Evolutionary conservation across 2,113 vertebrate species (phyloP).

Genomic region (Eulacestoma nigropectus): DNA sequence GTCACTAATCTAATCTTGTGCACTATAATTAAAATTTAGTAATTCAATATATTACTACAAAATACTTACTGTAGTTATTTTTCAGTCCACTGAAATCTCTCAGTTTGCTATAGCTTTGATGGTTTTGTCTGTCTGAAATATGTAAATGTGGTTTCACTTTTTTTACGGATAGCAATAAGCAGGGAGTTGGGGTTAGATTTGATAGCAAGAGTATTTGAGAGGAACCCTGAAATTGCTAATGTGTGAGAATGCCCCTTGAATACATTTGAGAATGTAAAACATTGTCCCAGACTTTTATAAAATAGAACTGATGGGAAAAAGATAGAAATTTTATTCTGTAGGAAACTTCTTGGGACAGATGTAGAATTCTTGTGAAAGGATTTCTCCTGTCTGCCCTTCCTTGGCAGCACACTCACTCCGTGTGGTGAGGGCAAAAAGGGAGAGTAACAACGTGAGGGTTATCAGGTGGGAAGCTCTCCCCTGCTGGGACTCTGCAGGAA

Average conservation of each 20-base stretch:
- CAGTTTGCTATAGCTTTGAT: neutral
- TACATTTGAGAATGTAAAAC: neutral
- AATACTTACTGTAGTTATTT: neutral
- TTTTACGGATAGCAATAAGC: neutral
- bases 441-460: neutral
- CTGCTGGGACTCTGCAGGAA: neutral
- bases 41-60: neutral
- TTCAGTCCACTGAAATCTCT: neutral
- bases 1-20: neutral
- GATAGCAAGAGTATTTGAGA: neutral
- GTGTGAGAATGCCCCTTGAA: neutral
- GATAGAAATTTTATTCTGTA: neutral
- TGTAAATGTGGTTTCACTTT: neutral
- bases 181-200: neutral
- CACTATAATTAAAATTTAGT: neutral
- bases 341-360: neutral
- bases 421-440: neutral
- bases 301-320: neutral
- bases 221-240: neutral
- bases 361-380: neutral
- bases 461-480: rapidly evolving
- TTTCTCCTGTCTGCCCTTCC: neutral
- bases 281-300: neutral
- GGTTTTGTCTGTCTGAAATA: neutral
- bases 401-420: rapidly evolving